These are phyloP conservation scores for Percopsis transmontana DNA, from an alignment of 2,113 vertebrate genomes.

Conservation along the genomic window DNA sequence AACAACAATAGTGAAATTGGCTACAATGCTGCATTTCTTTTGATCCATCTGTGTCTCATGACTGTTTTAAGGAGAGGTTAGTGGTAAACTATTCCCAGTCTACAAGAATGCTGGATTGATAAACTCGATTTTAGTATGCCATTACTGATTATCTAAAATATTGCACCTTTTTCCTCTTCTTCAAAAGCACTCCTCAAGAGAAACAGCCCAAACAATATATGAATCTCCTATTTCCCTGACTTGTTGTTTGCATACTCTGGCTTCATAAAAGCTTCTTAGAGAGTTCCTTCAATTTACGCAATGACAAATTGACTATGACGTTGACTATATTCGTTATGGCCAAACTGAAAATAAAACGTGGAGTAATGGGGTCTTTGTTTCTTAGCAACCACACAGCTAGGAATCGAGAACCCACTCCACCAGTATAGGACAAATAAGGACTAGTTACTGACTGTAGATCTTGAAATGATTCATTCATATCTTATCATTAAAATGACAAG, in stretches of 20 bases:
- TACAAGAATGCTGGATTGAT: slow-evolving; percentile 4
- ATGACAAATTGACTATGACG: slow-evolving; percentile 34
- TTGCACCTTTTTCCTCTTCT: slow-evolving; percentile 68
- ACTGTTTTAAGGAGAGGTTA: slow-evolving; percentile 41
- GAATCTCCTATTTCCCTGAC: slow-evolving; percentile 62
- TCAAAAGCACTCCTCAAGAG: slow-evolving; percentile 44
- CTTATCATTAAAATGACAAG: neutral
- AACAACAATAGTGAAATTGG: slow-evolving; percentile 69
- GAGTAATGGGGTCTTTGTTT: slow-evolving; percentile 33
- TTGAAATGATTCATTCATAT: slow-evolving; percentile 23
- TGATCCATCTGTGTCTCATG: slow-evolving; percentile 25
- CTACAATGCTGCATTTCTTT: slow-evolving; percentile 78
- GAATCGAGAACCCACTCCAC: slow-evolving; percentile 28
- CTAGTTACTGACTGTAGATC: slow-evolving; percentile 13
- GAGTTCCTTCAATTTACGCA: slow-evolving; percentile 9
- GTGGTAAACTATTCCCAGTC: slow-evolving; percentile 26
- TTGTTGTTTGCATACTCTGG: slow-evolving; percentile 58
- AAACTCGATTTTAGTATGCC: slow-evolving; percentile 31
- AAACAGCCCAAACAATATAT: slow-evolving; percentile 58
- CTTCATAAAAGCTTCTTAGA: slow-evolving; percentile 39
- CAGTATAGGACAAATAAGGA: slow-evolving; percentile 42
- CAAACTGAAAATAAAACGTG: slow-evolving; percentile 37
- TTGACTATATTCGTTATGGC: slow-evolving; percentile 37
- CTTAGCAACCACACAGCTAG: slow-evolving; percentile 8
- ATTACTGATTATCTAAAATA: slow-evolving; percentile 69